Evolutionary conservation across 2,797 vertebrate species (phyloP), one percentile per base, ranked within the genome.

Genomic region (Sebastiscus albofasciatus): DNA sequence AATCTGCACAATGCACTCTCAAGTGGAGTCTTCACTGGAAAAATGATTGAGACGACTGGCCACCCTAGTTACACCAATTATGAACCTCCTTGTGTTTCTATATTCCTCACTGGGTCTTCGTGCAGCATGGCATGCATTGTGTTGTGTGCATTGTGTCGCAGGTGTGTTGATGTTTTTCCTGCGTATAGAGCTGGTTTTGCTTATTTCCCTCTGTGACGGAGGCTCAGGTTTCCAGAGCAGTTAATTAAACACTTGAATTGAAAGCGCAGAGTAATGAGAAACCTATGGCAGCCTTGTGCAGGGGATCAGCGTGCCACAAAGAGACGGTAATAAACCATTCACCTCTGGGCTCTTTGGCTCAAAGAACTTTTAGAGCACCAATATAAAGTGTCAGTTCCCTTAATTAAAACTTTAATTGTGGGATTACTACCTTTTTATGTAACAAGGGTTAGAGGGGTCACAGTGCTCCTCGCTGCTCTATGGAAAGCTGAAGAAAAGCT

Each of bases 341-440:
- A 96, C 93, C 89, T 94, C 92, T 85, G 87, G 84, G 86, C 86
- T 90, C 91, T 89, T 85, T 90, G 92, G 82, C 93, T 93, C 88
- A 95, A 94, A 95, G 90, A 84, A 90, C 90, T 90, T 91, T 94
- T 90, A 92, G 83, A 90, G 89, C 89, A 69, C 87, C 90, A 80
- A 92, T 93, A 91, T 93, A 94, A 96, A 95, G 95, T 95, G 92
- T 95, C 93, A 93, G 94, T 91, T 93, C 90, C 90, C 92, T 96
- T 96, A 96, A 96, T 96, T 96, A 95, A 96, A 96, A 90, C 91
- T 95, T 93, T 95, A 95, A 96, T 95, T 95, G 95, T 87, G 60
- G 92, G 93, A 94, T 95, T 94, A 92, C 87, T 86, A 86, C 84
- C 88, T 94, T 72, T 49, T 94, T 95, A 93, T 94, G 87, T 92